phyloP scores from a whole-genome alignment of 2,888 invertebrate species.

The Hedychridium roseum region DNA sequence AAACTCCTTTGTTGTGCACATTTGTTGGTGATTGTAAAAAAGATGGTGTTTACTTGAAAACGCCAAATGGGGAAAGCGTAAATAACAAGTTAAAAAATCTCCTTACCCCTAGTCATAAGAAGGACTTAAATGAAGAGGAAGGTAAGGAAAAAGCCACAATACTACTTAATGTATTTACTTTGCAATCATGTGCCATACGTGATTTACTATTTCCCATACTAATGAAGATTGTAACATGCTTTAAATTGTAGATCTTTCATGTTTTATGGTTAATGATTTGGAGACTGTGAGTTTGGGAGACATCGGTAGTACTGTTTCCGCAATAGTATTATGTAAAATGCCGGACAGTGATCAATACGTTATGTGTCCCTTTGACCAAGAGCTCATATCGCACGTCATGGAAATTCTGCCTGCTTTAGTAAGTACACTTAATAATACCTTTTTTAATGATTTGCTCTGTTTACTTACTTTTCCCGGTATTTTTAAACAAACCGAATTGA shows the following conservation, averaged over 20 bases:
- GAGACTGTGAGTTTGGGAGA: constrained; percentile 37
- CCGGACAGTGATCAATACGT: constrained; percentile 24
- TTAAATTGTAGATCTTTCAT: constrained; percentile 27
- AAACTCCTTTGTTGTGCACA: constrained; percentile 38
- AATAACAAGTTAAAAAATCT: constrained; percentile 44
- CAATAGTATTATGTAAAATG: constrained; percentile 22
- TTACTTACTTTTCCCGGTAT: no score
- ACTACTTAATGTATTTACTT: not conserved
- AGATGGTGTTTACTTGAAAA: constrained; percentile 42
- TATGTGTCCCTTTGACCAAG: constrained; percentile 34
- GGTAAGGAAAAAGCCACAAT: no score
- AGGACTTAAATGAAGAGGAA: constrained; percentile 23
- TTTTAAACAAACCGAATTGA: no score
- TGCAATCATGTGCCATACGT: not conserved
- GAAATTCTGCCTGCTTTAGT: constrained; percentile 38
- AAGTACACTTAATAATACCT: constrained; percentile 11
- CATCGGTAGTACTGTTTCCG: constrained; percentile 33
- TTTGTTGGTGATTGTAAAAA: constrained; percentile 36
- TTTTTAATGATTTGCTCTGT: no score
- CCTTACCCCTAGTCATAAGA: constrained; percentile 45
- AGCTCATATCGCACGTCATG: constrained; percentile 38
- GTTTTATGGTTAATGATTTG: constrained; percentile 39
- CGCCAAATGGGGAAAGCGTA: constrained; percentile 34
- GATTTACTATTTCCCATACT: constrained; percentile 2
- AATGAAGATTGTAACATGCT: constrained; percentile 5